Base-by-base conservation (phyloP, 2,888 invertebrate genomes). In the Zhengitettix transpicula region DNA sequence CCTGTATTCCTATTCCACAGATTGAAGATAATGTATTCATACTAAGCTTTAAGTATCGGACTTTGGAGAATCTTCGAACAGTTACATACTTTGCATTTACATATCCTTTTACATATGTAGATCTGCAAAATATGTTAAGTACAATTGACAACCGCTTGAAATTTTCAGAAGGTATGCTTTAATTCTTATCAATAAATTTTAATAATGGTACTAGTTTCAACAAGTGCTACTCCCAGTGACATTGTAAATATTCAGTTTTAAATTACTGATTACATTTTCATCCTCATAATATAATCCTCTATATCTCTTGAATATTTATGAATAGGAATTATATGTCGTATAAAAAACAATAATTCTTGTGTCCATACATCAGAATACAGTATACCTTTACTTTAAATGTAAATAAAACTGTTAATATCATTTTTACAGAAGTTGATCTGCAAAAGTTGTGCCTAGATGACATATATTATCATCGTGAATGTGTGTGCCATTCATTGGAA, bases 81-180 rank as follows among this genome's bases (percentile, higher is more conserved):
- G 81, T 84, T 8, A 84, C 85, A 10, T 93, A 89, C 74, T 89
- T 93, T 75, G 92, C 93, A 0, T 94, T 94, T 73, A 92, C 92
- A 9, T 94, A 88, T 73, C 94, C 94, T 1, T 93, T 84, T 74
- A 86, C 91, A 0, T 93, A 90, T 70, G 79, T 81, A 0, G 92
- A 94, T 67, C 77, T 89, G 58, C 88, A 89, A 72, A 82, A 83
- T 64, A 80, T 83, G 67, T 75, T 93, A 40, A 79, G 78, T 65
- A 79, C 78, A 56, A 80, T 89, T 55, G 89, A 91, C 69, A 66
- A 73, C 61, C 81, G 78, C 71, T 78, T 82, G 76, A 59, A 42
- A 56, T 58, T 41, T 42, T 53, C 28, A 16, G n/a, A 56, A 56
- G 62, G 62, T 62, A 58, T 44, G 40, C 7, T 16, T 10, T 53